Conservation (phyloP, 2,113 vertebrate genomes). For the Astatotilapia flaviijosephi region DNA sequence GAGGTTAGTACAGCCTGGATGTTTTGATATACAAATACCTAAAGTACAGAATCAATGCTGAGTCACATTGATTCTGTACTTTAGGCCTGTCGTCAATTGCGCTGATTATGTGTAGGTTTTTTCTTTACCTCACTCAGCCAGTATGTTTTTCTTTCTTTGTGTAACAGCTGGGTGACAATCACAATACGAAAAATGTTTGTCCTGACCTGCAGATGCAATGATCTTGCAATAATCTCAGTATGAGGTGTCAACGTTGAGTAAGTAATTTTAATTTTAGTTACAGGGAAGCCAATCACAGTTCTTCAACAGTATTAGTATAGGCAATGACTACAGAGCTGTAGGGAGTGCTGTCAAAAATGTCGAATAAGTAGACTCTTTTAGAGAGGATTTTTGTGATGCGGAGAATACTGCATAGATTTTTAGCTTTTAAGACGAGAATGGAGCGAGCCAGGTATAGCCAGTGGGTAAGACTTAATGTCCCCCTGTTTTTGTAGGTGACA, state of each 20-base stretch:
- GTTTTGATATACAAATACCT: not conserved
- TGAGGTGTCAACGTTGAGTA: not conserved
- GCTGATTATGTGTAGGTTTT: not conserved
- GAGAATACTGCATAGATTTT: not conserved
- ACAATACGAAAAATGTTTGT: not conserved
- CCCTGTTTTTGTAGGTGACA: not conserved
- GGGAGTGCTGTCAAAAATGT: not conserved
- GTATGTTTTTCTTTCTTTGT: not conserved
- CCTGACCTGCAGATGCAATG: not conserved
- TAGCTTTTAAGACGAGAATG: not conserved
- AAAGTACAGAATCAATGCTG: not conserved
- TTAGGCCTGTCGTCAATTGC: not conserved
- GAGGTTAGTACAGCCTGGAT: not conserved
- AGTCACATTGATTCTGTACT: not conserved
- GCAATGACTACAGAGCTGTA: not conserved
- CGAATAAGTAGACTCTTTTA: not conserved
- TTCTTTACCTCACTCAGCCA: not conserved
- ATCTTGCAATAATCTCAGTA: not conserved
- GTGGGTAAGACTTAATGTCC: not conserved
- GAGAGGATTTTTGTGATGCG: not conserved
- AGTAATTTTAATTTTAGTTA: not conserved
- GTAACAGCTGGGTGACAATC: not conserved
- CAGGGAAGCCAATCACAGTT: not conserved
- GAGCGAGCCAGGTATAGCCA: not conserved
- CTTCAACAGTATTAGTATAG: not conserved